phyloP scores from a whole-genome alignment of 1,140 invertebrate genomes.

The Drosophila nigrodunni region DNA sequence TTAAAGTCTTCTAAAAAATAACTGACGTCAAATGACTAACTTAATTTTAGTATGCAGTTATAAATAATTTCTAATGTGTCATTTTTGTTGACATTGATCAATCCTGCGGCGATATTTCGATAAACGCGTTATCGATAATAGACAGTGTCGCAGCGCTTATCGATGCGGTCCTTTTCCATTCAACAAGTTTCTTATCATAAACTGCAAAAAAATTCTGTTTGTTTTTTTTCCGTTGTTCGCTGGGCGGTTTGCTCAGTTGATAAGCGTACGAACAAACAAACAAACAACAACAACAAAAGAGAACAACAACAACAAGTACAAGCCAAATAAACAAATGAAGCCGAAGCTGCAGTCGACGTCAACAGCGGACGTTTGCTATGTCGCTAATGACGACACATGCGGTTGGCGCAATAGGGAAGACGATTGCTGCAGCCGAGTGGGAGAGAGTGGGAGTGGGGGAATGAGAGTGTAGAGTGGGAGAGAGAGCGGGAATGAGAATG shows the following conservation, averaged over 20 bases:
- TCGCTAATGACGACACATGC: conserved; percentile 71
- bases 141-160: conserved; percentile 3
- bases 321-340: conserved; percentile 72
- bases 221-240: conserved; percentile 6
- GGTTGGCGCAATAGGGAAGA: conserved; percentile 13
- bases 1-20: too few species aligned
- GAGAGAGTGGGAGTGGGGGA: too few species aligned
- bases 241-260: conserved; percentile 27
- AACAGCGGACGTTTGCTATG: conserved; percentile 38
- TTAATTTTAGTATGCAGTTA: too few species aligned
- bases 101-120: conserved; percentile 10
- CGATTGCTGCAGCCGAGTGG: not conserved
- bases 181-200: conserved; percentile 13
- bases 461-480: too few species aligned
- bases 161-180: not conserved
- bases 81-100: not conserved
- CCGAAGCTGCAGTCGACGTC: conserved; percentile 2
- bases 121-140: not conserved
- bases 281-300: conserved; percentile 18
- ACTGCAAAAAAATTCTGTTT: conserved; percentile 13
- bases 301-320: conserved; percentile 37
- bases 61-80: too few species aligned
- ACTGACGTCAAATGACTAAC: too few species aligned
- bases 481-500: too few species aligned
- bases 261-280: conserved; percentile 37